phyloP scores from a whole-genome alignment of 1,140 invertebrate genomes.

The Whitmania pigra region DNA sequence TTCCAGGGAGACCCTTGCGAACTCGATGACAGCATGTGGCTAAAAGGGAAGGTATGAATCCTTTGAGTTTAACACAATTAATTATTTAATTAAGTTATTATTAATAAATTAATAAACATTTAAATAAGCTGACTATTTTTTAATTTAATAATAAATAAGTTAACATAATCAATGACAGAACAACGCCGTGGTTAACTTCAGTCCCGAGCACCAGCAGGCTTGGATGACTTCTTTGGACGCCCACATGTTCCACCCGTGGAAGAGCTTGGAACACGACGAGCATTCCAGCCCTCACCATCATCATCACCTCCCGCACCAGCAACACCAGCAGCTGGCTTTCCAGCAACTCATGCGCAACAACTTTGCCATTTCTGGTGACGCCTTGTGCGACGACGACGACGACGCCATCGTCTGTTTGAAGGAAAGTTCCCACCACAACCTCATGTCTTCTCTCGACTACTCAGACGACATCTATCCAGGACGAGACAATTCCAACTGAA shows the following conservation, averaged over 20 bases:
- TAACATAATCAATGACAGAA: neutral
- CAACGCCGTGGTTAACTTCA: neutral
- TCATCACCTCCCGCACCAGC: neutral
- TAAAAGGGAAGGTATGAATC: neutral
- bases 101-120: too few relatives aligned
- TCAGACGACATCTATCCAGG: neutral
- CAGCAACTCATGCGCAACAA: neutral
- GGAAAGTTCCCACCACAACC: neutral
- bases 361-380: neutral
- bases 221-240: neutral
- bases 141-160: too few relatives aligned
- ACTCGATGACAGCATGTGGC: slow-evolving; percentile 1
- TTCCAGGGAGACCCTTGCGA: neutral
- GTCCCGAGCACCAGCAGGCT: neutral
- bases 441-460: neutral
- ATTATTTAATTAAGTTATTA: too few relatives aligned
- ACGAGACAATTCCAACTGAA: too few relatives aligned
- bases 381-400: slow-evolving; percentile 7
- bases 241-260: neutral
- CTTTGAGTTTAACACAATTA: too few relatives aligned
- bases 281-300: neutral
- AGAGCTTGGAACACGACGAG: slow-evolving; percentile 1
- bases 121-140: too few relatives aligned
- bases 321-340: slow-evolving; percentile 1
- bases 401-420: slow-evolving; percentile 11